Evolutionary conservation across 2,888 invertebrate genomes (phyloP), one percentile per base, ranked within the genome.

Genomic region (Melitaea athalia): DNA sequence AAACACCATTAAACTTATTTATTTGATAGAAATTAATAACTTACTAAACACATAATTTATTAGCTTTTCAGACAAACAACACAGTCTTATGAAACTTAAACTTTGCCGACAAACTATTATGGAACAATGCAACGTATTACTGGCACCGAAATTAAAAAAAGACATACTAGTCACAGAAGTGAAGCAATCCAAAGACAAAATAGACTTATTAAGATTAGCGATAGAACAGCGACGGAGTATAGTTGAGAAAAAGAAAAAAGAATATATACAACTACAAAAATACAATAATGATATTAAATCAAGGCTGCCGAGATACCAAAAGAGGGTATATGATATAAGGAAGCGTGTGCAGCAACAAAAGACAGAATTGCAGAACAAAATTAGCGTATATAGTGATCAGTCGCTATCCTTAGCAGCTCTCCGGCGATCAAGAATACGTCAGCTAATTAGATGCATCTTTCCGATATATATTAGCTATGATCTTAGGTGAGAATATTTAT

Each of bases 51-150:
- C 14, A 38, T 42, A 38, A 52, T 66, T 61, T 79, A 83, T 10
- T 78, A 95, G 95, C 81, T 95, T 94, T 84, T 91, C 94, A 72
- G 95, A 95, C 78, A 95, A 94, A 83, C 95, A 95, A 80, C 88
- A 93, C 73, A 93, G 94, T 77, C 84, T 95, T 68, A 85, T 93
- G 75, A 89, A 94, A 73, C 78, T 95, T 73, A 94, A 94, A 86
- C 90, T 91, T 59, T 94, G 94, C 72, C 88, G 93, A 76, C 89
- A 92, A 76, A 92, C 94, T 73, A 82, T 95, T 7, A 86, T 94
- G 72, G 94, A 94, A 71, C 83, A 93, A 78, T 95, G 94, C 75
- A 91, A 92, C 67, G 87, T 86, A 64, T 74, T 92, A 2, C 72
- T 92, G 59, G 79, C 84, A 0, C 78, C 82, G 1, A 92, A 91